phyloP scores from a whole-genome alignment of 2,113 vertebrate species.

The Phyllostomus discolor region DNA sequence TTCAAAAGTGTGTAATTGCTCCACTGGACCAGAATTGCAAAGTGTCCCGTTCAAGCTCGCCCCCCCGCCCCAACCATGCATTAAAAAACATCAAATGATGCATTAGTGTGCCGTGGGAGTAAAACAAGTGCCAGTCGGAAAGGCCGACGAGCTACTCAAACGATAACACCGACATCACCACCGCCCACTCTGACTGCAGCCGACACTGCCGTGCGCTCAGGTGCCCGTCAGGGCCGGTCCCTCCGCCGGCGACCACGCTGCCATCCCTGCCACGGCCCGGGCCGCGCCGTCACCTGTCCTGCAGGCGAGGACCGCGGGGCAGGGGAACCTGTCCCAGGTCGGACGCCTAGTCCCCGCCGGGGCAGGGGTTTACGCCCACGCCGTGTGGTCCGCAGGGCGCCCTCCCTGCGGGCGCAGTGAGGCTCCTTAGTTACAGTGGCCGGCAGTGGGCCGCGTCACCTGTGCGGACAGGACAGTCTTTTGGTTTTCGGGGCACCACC shows the following conservation, averaged over 20 bases:
- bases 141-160: neutral
- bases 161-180: neutral
- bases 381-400: neutral
- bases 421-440: no score
- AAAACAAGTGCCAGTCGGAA: neutral
- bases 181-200: neutral
- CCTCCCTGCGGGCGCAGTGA: no score
- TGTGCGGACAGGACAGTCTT: rapidly evolving
- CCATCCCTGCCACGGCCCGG: neutral
- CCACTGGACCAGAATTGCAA: neutral
- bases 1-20: neutral
- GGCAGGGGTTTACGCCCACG: neutral
- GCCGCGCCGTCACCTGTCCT: neutral
- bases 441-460: rapidly evolving
- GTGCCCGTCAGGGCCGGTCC: neutral
- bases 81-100: neutral
- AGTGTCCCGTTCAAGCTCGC: neutral
- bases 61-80: no score
- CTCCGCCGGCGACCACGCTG: no score
- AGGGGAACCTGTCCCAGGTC: neutral
- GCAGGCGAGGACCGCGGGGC: neutral
- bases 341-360: neutral
- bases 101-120: neutral
- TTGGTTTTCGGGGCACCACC: neutral
- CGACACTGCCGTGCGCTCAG: neutral